Evolutionary conservation across 2,797 vertebrate species (phyloP).

Genomic region (Myotis findleyi): DNA sequence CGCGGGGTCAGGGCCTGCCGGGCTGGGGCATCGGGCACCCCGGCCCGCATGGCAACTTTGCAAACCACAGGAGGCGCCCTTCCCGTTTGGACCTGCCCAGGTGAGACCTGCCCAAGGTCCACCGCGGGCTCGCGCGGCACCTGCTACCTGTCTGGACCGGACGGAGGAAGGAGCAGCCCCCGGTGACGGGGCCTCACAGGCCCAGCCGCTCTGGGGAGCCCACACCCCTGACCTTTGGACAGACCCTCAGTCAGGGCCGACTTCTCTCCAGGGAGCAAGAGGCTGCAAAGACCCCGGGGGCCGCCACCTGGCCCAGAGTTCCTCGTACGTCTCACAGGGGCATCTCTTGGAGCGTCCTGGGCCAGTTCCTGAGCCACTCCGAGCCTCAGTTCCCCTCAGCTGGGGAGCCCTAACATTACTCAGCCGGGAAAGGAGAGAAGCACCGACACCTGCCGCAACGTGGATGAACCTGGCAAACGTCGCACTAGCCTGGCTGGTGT

Average conservation of each 20-base stretch:
- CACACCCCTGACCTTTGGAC: not conserved
- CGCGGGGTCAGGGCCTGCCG: rapidly evolving
- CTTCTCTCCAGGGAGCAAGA: not conserved
- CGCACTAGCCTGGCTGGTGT: no score
- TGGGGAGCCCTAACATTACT: not conserved
- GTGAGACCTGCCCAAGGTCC: not conserved
- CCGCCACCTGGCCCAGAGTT: not conserved
- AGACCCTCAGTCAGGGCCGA: not conserved
- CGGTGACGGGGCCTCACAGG: not conserved
- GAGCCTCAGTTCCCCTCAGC: not conserved
- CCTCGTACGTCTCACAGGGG: not conserved
- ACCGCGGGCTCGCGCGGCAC: rapidly evolving
- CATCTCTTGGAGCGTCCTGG: not conserved
- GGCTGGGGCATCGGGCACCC: not conserved
- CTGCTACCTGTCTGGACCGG: not conserved
- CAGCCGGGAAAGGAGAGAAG: not conserved
- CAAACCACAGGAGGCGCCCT: not conserved
- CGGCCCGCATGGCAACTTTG: rapidly evolving
- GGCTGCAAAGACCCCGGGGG: not conserved
- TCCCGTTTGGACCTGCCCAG: no score
- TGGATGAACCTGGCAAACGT: not conserved
- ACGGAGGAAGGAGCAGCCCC: not conserved
- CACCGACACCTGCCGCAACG: rapidly evolving
- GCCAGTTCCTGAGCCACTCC: not conserved
- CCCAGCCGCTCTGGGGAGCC: not conserved